phyloP scores from a whole-genome alignment of 2,113 vertebrate species.

The Sinocyclocheilus anshuiensis region DNA sequence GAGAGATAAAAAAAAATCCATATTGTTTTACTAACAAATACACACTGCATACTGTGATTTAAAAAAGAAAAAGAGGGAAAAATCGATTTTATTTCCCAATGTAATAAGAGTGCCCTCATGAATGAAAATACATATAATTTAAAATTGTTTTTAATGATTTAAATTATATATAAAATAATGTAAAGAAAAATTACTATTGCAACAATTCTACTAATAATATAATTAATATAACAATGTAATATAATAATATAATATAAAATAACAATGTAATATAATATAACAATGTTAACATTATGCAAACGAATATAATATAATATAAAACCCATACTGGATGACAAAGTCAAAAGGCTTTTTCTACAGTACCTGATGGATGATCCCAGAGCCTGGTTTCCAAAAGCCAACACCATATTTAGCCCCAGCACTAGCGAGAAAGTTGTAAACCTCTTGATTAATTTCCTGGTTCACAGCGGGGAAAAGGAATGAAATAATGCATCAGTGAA shows the following conservation, averaged over 20 bases:
- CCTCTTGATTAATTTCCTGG: slow-evolving; percentile 92
- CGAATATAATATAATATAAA: background rate
- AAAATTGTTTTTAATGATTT: too few species aligned
- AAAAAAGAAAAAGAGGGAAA: background rate
- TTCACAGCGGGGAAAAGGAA: slow-evolving; percentile 32
- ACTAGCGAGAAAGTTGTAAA: slow-evolving; percentile 91
- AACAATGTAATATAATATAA: too few species aligned
- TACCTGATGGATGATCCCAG: slow-evolving; percentile 98
- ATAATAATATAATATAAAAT: too few species aligned
- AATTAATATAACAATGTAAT: too few species aligned
- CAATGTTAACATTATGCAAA: too few species aligned
- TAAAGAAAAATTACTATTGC: too few species aligned
- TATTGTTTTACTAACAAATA: background rate
- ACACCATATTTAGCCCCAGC: slow-evolving; percentile 95
- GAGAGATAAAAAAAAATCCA: too few species aligned
- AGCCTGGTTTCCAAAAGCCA: slow-evolving; percentile 97
- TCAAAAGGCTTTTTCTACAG: slow-evolving; percentile 1
- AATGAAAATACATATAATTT: too few species aligned
- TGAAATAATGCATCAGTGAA: background rate
- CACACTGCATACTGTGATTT: background rate
- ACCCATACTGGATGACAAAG: background rate
- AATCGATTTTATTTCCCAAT: too few species aligned
- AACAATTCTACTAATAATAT: too few species aligned
- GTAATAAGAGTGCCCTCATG: too few species aligned
- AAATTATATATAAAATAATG: too few species aligned